Evolutionary conservation across 2,888 invertebrate genomes (phyloP), one percentile per base, ranked within the genome.

Genomic region (Rotaria macrura): DNA sequence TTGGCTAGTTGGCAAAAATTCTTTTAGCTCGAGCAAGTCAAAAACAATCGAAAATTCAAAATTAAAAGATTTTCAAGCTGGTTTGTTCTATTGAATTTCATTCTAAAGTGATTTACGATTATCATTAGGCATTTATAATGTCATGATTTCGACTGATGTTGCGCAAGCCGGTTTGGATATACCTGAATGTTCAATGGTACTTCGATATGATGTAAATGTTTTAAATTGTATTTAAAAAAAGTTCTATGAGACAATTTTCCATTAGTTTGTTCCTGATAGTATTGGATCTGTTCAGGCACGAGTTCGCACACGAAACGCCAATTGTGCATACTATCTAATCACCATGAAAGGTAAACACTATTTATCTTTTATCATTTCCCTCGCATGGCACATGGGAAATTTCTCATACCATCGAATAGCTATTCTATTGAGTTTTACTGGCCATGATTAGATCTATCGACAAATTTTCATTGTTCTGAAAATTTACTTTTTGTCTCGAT

Each of bases 271-370:
- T 54, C 43, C 79, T 25, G 79, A 79, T 43, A 43, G 25, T 43
- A 79, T 79, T 43, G 79, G 79, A 25, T 43, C 79, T n/a, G 40
- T 79, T n/a, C 79, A 79, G 43, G 79, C 40, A 79, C 79, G 79
- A 25, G 87, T 87, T 47, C 84, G 87, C 25, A 85, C 87, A 25
- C 47, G 87, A 34, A 86, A 85, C 10, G 83, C 49, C 43, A 83
- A 85, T n/a, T 86, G 87, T 65, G 84, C 84, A 55, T 86, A 85
- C 52, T 87, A 85, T 65, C 86, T 87, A 0, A 86, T 87, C 2
- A 79, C 79, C 25, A 79, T 43, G 25, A 79, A 79, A 79, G 43
- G 65, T 65, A 29, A 34, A 25, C n/a, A n/a, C n/a, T n/a, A 54
- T 25, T 9, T 54, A 7, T 23, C 6, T 54, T 6, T 1, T 25